Evolutionary conservation across 2,888 invertebrate genomes (phyloP), one percentile per base, ranked within the genome.

Genomic region (Aleiodes leptofemur): DNA sequence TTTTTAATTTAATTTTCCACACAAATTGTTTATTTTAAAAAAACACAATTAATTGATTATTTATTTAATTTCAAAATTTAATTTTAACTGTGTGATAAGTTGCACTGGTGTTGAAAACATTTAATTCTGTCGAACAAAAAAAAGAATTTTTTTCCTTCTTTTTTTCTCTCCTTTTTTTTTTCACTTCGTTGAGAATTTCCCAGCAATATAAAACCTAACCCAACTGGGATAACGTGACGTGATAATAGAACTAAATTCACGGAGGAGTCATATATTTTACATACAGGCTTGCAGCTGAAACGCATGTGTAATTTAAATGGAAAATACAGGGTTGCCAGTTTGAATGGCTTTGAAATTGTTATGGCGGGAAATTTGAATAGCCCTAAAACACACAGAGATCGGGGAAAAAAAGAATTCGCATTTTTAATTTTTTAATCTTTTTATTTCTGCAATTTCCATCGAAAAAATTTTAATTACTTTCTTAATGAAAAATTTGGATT

Each of bases 181-280:
- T 61, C 50, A 29, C 51, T 68, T 86, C 91, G 92, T 92, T 92
- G 74, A 92, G 92, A 92, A 92, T 92, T 92, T 92, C 92, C 92
- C 89, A 92, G 91, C 92, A 91, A 91, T 91, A 92, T 91, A 92
- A 73, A 93, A 92, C 92, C 92, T 93, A 93, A 93, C 93, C 93
- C 93, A 93, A 93, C 93, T 93, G 92, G 92, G 91, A 92, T 92
- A 92, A 91, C 82, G 85, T 86, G 86, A 87, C 87, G 87, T 87
- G 86, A 86, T 85, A 86, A 13, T 16, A 29, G 83, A 84, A 73
- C 82, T 84, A 82, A 81, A 81, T 78, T 83, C 84, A 81, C 83
- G 82, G 80, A 79, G 82, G 79, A 77, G 61, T 59, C 34, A n/a
- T 2, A 23, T 23, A 48, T 64, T 43, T 64, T 64, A 43, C 43